Evolutionary conservation across 2,797 vertebrate species (phyloP).

Genomic region (Apogon hyalosoma): DNA sequence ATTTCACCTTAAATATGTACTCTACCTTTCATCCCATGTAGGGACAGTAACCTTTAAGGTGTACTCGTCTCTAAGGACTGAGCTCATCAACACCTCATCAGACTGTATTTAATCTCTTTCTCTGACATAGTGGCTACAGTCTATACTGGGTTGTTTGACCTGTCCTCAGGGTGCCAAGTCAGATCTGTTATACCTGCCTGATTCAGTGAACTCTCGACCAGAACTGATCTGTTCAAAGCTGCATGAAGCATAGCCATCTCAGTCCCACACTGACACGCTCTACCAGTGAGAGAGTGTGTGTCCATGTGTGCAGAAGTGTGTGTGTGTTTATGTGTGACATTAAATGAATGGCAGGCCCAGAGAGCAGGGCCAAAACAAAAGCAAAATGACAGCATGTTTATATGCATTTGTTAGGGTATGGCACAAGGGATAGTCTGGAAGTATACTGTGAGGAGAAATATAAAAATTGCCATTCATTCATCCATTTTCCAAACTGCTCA

Average conservation of each 20-base stretch:
- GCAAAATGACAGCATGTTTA: not conserved
- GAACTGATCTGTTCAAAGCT: slow-evolving; percentile 57
- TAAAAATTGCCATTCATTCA: no score
- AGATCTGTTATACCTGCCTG: slow-evolving; percentile 65
- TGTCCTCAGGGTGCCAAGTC: slow-evolving; percentile 48
- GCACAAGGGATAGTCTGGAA: slow-evolving; percentile 23
- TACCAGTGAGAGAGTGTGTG: slow-evolving; percentile 20
- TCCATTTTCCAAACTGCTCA: no score
- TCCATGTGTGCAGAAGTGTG: slow-evolving; percentile 12
- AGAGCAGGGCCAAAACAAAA: not conserved
- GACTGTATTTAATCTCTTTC: slow-evolving; percentile 18
- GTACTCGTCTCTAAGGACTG: slow-evolving; percentile 1
- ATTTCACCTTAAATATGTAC: not conserved
- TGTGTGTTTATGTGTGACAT: slow-evolving; percentile 16
- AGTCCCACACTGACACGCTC: slow-evolving; percentile 45
- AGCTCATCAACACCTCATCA: slow-evolving; percentile 15
- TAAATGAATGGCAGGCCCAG: slow-evolving; percentile 27
- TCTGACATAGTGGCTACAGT: slow-evolving; percentile 15
- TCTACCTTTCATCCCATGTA: not conserved
- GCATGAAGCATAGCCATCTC: slow-evolving; percentile 59
- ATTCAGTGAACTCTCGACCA: slow-evolving; percentile 71
- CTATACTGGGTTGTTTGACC: slow-evolving; percentile 37
- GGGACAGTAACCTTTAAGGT: not conserved
- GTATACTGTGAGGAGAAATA: no score
- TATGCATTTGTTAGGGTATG: slow-evolving; percentile 3